Base-by-base conservation (phyloP, 2,113 vertebrate species). In the Lutjanus erythropterus region DNA sequence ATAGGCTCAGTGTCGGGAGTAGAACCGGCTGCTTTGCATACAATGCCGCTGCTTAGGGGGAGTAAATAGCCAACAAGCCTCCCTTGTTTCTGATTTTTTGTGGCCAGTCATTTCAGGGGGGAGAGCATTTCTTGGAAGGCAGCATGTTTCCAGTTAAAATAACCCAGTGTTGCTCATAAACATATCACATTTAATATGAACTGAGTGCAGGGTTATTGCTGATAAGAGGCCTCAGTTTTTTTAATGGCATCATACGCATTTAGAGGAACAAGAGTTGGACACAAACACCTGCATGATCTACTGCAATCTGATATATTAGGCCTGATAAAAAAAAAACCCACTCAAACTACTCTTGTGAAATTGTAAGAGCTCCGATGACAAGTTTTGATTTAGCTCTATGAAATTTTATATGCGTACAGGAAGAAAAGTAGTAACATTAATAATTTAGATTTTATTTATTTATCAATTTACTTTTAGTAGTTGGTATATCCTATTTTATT, bases 11-110 rank as follows among this genome's bases (percentile, higher is more conserved):
- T 67, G 14, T 72, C 52, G 71, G 18, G 78, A 78, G 70, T 8
- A 46, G 15, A 70, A 67, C 60, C 23, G 47, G 47, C 83, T 90
- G 50, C 79, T 89, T 84, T 69, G 83, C 86, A 93, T 84, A 84
- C 71, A 89, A 85, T 64, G 42, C 59, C 2, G 37, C 7, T 35
- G 52, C n/a, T n/a, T n/a, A n/a, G n/a, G n/a, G 44, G 6, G 23
- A 78, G 52, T 44, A 77, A 85, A 82, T 3, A 62, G 25, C 21
- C 18, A 10, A 69, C 55, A 62, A 23, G 10, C 31, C 14, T 70
- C 41, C 55, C 47, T 37, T 44, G 68, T 76, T 79, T 19, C 21
- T 5, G 33, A 33, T 56, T 64, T 35, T 62, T 35, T 62, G 53
- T 42, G 31, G 70, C 47, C 23, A 35, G 55, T 31, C 52, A 76